A percentile compares a stretch with the other conserved stretches of the same genome.
phyloP scores from a whole-genome alignment of 2,113 vertebrate species.

The Grammomys surdaster region DNA sequence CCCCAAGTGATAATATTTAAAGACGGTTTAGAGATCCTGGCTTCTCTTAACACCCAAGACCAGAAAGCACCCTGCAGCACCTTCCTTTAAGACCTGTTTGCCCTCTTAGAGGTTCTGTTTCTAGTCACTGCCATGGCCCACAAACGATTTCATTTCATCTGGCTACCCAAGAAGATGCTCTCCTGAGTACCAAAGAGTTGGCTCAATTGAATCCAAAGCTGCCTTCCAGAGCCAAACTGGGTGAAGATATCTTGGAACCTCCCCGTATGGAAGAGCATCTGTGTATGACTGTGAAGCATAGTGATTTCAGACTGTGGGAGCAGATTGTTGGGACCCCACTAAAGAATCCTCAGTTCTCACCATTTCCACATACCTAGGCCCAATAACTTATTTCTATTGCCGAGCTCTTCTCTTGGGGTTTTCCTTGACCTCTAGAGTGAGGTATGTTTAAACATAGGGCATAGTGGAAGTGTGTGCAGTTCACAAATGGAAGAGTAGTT shows the following conservation, averaged over 20 bases:
- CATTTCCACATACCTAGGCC: background rate
- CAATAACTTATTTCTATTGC: background rate
- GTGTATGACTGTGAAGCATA: background rate
- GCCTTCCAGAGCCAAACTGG: conserved; percentile 1
- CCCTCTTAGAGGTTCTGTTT: background rate
- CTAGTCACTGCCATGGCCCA: background rate
- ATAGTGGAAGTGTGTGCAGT: background rate
- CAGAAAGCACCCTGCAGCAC: background rate
- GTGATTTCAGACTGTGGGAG: background rate
- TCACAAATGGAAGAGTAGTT: conserved; percentile 1
- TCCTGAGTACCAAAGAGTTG: background rate
- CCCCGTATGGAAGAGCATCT: background rate
- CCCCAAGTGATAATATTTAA: background rate
- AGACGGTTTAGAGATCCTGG: background rate
- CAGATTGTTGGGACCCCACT: background rate
- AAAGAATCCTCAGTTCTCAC: background rate
- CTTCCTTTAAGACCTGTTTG: background rate
- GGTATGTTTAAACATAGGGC: background rate
- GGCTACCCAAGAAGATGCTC: background rate
- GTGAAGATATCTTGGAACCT: background rate
- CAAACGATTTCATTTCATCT: conserved; percentile 25
- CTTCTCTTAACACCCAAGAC: background rate
- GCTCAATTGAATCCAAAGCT: background rate
- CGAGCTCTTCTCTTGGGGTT: background rate
- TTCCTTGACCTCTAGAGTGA: conserved; percentile 24